These are phyloP conservation scores for Dryoscopus gambensis DNA, from an alignment of 2,113 vertebrate species.

Conservation along the genomic window DNA sequence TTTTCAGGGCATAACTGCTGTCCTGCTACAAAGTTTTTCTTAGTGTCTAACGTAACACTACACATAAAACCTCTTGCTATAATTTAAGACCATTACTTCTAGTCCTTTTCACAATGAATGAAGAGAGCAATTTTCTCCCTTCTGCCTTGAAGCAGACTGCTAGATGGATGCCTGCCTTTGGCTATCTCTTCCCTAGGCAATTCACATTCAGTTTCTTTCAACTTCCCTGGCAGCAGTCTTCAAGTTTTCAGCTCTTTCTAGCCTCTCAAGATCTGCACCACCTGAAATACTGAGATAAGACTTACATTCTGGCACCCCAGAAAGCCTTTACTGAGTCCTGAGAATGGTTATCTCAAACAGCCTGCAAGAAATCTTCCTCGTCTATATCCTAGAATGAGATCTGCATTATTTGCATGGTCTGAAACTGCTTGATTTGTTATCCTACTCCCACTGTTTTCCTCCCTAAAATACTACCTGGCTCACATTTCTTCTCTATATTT, in stretches of 20 bases:
- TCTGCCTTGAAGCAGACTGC: not conserved
- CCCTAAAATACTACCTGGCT: not conserved
- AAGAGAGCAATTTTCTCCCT: not conserved
- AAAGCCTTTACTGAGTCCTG: not conserved
- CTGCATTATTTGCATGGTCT: not conserved
- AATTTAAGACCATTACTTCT: not conserved
- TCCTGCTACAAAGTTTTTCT: not conserved
- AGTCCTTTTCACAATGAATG: not conserved
- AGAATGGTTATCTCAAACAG: not conserved
- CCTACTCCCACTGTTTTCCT: not conserved
- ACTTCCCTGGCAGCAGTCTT: not conserved
- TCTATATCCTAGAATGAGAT: not conserved
- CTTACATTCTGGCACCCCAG: not conserved
- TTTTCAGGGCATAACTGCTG: not conserved
- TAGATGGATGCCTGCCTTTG: not conserved
- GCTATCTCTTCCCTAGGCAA: not conserved
- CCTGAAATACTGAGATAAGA: not conserved
- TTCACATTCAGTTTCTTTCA: not conserved
- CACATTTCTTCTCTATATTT: not conserved
- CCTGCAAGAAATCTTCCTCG: not conserved
- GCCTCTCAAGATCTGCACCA: not conserved
- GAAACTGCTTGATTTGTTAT: not conserved
- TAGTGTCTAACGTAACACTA: not conserved
- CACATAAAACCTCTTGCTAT: not conserved
- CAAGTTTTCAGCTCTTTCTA: not conserved